Evolutionary conservation across 2,797 vertebrate genomes (phyloP), one percentile per base, ranked within the genome.

Genomic region (Trachurus trachurus): DNA sequence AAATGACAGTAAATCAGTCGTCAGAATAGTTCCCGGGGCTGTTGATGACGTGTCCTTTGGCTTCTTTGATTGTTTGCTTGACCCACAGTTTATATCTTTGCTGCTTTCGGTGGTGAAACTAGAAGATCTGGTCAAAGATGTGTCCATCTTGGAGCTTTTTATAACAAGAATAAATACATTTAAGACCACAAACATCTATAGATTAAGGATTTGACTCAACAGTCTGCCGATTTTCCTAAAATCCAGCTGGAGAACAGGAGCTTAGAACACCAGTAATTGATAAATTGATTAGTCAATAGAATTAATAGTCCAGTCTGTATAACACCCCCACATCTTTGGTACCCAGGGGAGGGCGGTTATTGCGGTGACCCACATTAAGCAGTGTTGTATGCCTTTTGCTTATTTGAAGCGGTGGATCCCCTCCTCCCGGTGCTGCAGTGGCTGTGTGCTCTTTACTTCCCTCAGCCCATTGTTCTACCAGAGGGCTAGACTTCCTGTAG

Each of bases 401-500:
- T 85, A 78, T 88, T 85, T 84, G 74, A 69, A 81, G 54, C 74
- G 37, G 31, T 34, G 31, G 31, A 5, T 34, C 31, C 31, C 31
- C 31, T 34, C 31, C 31, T 34, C 31, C 31, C 31, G 4, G 31
- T 34, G 31, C 31, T 34, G 26, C 31, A 90, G 78, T 78, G 59
- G 71, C 76, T 66, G 39, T 9, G 45, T 66, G 66, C 80, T 74
- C 76, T 26, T 69, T 58, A 60, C 87, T 90, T 84, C 75, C 88
- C 80, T 66, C 12, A 79, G 66, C 74, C 78, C 76, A 94, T 94
- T 94, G 93, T 94, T 91, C 59, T 59, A 58, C 37, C 59, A 59
- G 10, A 74, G 71, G 59, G 47, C 58, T 85, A 84, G 73, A 68
- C 84, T 92, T 94, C 93, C 93, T 93, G 88, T 84, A 86, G 85